Evolutionary conservation across 2,113 vertebrate species (phyloP), one percentile per base, ranked within the genome.

Genomic region (Muscicapa adusta): DNA sequence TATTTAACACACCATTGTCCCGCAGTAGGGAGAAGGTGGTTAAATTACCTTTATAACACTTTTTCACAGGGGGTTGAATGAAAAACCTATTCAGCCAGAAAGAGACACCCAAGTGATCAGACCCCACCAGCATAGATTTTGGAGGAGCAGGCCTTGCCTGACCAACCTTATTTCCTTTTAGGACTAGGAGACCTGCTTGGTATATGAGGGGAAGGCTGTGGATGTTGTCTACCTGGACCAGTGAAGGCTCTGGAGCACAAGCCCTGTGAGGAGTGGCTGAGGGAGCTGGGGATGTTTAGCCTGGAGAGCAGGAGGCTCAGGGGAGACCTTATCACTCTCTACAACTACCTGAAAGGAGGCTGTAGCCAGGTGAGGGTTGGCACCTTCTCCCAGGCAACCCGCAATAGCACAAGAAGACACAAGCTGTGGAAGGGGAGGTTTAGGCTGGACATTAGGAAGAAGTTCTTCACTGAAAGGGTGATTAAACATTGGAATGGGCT

Each of bases 281-380:
- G 18, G 36, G 26, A 67, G 22, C 33, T 26, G 26, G 14, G 9
- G 5, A 9, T 60, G 22, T 43, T 51, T 18, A 33, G 36, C 26
- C 14, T 33, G 53, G 36, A 43, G 53, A 51, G 36, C 3, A 43
- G 20, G 25, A 43, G 14, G 36, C 36, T 36, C 43, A 20, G 43
- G 8, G 20, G 3, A 67, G 20, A 36, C 17, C 14, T 43, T 22
- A 14, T 18, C 17, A 14, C 34, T 40, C 42, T n/a, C 51, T 50
- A 9, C 0, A 4, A 16, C 19, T 4, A 0, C 25, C 25, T 34
- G 61, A 57, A 85, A 42, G 8, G 25, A 57, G 4, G 20, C 0
- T 25, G 20, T 16, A 50, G 34, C 20, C 25, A 43, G 31, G 25
- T 58, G 13, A 42, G 13, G 34, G 20, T 11, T 14, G 36, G 51